These are phyloP conservation scores for Pemphigus obesinymphae DNA, from an alignment of 1,140 invertebrate species.

Conservation along the genomic window DNA sequence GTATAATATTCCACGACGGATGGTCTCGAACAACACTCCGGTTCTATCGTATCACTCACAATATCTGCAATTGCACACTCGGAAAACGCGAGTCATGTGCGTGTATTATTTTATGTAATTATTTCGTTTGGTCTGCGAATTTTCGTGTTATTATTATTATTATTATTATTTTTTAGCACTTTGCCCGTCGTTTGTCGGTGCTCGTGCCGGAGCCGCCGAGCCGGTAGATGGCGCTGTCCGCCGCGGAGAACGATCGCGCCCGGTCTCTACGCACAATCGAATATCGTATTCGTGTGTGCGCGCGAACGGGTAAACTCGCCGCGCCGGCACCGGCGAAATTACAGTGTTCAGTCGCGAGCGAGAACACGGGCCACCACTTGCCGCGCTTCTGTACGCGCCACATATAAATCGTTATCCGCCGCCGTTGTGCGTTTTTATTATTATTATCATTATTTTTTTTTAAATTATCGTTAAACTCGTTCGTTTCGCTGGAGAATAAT, in stretches of 20 bases:
- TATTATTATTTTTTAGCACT: no score
- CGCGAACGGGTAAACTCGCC: constrained; percentile 34
- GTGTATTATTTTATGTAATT: no score
- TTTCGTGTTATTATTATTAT: no score
- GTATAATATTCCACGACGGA: no score
- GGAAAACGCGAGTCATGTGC: no score
- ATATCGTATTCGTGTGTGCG: constrained; percentile 22
- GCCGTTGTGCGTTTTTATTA: neutral
- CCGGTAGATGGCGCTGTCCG: neutral
- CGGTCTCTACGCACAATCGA: neutral
- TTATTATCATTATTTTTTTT: neutral
- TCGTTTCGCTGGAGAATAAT: no score
- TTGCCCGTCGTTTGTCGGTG: no score
- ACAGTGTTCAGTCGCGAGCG: constrained; percentile 35
- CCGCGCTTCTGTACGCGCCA: constrained; percentile 19
- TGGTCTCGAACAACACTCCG: no score
- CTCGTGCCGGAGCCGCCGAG: no score
- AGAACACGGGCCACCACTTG: constrained; percentile 31
- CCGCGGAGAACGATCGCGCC: neutral
- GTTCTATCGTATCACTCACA: no score
- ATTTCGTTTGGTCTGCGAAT: no score
- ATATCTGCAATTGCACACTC: no score
- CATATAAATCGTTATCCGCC: neutral
- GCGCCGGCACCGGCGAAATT: constrained; percentile 39
- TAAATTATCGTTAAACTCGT: neutral